Base-by-base conservation (phyloP, 2,113 vertebrate genomes). In the Saccopteryx bilineata region DNA sequence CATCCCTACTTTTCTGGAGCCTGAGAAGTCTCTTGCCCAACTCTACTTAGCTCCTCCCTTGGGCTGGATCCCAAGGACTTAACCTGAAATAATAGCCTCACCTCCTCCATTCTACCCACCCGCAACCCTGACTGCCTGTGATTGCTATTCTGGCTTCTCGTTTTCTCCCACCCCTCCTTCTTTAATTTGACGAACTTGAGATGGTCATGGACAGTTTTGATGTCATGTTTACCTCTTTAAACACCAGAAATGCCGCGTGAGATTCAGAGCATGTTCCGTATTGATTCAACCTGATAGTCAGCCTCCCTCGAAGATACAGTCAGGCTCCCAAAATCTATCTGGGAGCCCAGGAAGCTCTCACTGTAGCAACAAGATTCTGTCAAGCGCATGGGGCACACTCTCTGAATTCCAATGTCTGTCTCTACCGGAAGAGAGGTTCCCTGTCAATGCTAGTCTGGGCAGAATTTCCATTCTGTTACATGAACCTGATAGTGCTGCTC, bases 91-190 rank as follows among this genome's bases (percentile, higher is more conserved):
- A 33, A 46, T 4, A 48, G 61, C 60, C 52, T 81, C 39, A 9
- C 1, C 24, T 39, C 8, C 39, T 5, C 81, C 12, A 31, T 9
- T 24, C 33, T 0, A 56, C 26, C 14, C 56, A 13, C 1, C 21
- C 12, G 0, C 11, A 15, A 26, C 68, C 65, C 21, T 31, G 19
- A 71, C 56, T n/a, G 89, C 39, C 65, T 21, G 0, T 4, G 10
- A 39, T 19, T 71, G 54, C 21, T 9, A 12, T 19, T 23, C 31
- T 23, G 14, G n/a, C 18, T 87, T 61, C 13, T 24, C 50, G 5
- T n/a, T 14, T 17, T 50, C 21, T 28, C 56, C 28, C 54, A 54
- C 19, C 74, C 3, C 28, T 7, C 56, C 19, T 71, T 61, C 74
- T 80, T 39, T 50, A 24, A 21, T 14, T 4, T 50, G 69, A 61